Percentiles rank a stretch among this genome's conserved stretches.
These are phyloP conservation scores for Tyto alba DNA, from an alignment of 2,113 vertebrate species.

Conservation along the genomic window DNA sequence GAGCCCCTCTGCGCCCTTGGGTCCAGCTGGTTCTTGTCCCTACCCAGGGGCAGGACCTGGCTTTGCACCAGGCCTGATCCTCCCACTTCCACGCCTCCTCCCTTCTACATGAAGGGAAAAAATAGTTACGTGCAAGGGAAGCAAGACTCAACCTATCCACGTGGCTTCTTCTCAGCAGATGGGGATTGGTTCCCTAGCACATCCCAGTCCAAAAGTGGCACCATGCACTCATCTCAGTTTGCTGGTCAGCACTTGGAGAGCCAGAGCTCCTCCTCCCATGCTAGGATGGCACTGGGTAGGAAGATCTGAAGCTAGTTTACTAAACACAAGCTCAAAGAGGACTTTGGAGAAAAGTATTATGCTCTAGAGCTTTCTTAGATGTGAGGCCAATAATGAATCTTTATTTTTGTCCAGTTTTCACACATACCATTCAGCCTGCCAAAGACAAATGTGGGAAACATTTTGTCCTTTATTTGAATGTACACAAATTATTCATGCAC, in stretches of 20 bases:
- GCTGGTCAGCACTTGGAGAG: neutral
- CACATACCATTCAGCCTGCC: neutral
- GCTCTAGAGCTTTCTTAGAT: conserved; percentile 10
- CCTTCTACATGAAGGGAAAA: neutral
- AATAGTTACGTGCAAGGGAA: neutral
- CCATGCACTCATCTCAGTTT: rapidly evolving
- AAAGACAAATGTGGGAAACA: conserved; percentile 14
- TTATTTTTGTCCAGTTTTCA: conserved; percentile 18
- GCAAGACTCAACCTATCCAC: neutral
- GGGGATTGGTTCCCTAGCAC: neutral
- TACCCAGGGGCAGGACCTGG: neutral
- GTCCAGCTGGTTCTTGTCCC: neutral
- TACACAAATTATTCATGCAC: neutral
- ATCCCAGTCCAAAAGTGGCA: rapidly evolving
- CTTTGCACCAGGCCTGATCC: neutral
- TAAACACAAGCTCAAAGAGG: neutral
- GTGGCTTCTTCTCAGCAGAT: neutral
- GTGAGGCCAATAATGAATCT: neutral
- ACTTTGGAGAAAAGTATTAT: neutral
- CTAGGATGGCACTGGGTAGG: neutral
- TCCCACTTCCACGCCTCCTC: neutral
- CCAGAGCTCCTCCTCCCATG: neutral
- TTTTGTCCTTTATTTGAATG: neutral
- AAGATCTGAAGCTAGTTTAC: conserved; percentile 17
- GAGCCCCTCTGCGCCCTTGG: rapidly evolving